Conservation (phyloP, 2,888 invertebrate genomes). For the Odontocerum albicorne region DNA sequence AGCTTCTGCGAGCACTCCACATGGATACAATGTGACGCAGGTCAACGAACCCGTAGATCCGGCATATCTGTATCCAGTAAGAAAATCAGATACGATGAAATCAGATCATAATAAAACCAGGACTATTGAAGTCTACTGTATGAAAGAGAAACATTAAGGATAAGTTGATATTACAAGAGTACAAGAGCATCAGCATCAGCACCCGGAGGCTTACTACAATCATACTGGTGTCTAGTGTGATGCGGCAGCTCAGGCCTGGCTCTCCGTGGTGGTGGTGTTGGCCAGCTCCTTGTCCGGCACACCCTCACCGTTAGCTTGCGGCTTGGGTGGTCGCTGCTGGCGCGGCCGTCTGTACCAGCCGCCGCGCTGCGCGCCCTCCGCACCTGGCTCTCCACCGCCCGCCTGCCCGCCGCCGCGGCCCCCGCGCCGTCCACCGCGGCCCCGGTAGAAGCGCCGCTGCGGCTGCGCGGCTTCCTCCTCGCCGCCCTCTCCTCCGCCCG, state of each 20-base stretch:
- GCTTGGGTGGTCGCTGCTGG: constrained; percentile 47
- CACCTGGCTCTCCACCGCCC: constrained; percentile 52
- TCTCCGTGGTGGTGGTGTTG: constrained; percentile 53
- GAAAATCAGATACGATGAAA: too few species aligned
- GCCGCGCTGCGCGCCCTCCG: constrained; percentile 53
- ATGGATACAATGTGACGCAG: too few species aligned
- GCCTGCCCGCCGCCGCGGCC: constrained; percentile 14
- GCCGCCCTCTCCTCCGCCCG: constrained; percentile 45
- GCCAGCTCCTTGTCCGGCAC: constrained; percentile 39
- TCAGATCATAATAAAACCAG: too few species aligned
- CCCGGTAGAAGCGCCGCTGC: constrained; percentile 68
- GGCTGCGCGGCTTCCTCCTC: constrained; percentile 51
- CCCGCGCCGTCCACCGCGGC: constrained; percentile 50
- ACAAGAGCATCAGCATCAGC: too few species aligned
- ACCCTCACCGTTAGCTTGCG: constrained; percentile 34
- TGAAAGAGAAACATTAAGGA: too few species aligned
- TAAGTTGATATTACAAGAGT: too few species aligned
- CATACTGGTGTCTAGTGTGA: too few species aligned
- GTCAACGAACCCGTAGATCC: too few species aligned
- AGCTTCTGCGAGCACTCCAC: too few species aligned
- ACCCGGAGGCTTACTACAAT: too few species aligned
- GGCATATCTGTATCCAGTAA: too few species aligned
- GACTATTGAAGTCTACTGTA: too few species aligned
- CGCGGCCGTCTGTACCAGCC: constrained; percentile 38
- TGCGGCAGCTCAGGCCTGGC: constrained; percentile 49